Evolutionary conservation across 2,797 vertebrate genomes (phyloP).

Genomic region (Microctenopoma steveboyesi): DNA sequence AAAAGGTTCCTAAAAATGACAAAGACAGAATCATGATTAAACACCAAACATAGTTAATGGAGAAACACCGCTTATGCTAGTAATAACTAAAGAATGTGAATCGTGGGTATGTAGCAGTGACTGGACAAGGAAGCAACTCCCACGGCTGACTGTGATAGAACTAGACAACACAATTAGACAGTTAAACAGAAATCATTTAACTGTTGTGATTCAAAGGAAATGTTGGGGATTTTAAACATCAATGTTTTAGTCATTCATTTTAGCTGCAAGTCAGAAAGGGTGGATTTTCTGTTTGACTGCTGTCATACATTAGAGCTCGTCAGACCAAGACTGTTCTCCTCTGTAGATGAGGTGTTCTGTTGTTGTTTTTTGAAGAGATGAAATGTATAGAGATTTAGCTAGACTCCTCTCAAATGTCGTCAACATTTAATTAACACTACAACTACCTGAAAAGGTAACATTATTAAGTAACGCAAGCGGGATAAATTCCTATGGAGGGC

Average conservation of each 20-base stretch:
- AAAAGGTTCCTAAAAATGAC: slow-evolving; percentile 90
- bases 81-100: background rate
- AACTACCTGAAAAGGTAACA: background rate
- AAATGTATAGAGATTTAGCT: background rate
- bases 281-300: background rate
- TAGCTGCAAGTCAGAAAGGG: background rate
- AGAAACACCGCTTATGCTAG: background rate
- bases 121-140: background rate
- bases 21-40: background rate
- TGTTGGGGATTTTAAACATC: no score
- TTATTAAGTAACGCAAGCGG: background rate
- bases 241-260: background rate
- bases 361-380: no score
- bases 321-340: background rate
- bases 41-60: background rate
- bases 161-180: no score
- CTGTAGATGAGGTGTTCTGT: no score
- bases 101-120: background rate
- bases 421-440: background rate
- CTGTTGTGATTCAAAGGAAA: no score
- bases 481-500: background rate
- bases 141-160: background rate
- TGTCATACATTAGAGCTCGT: no score
- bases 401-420: background rate
- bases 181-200: background rate